Evolutionary conservation across 2,888 invertebrate species (phyloP).

Genomic region (Sarcophaga variegata): DNA sequence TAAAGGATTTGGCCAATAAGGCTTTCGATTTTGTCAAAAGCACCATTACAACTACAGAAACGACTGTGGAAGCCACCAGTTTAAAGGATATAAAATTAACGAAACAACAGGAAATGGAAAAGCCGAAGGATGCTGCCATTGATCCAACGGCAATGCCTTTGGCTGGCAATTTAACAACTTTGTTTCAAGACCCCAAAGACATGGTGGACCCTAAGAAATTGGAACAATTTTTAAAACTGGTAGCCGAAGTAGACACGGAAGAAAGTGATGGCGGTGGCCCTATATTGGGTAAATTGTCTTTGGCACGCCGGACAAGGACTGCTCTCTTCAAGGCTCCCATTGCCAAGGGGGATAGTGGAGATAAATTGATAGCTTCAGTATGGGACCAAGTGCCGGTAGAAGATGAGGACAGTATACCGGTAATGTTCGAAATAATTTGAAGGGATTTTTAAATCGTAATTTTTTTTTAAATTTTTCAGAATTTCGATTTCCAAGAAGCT

Average conservation of each 20-base stretch:
- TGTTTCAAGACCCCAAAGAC: constrained; percentile 81
- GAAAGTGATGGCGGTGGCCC: constrained; percentile 83
- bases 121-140: constrained; percentile 32
- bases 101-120: constrained; percentile 22
- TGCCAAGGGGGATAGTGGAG: constrained; percentile 67
- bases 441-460: not conserved
- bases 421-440: constrained; percentile 52
- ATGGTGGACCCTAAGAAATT: constrained; percentile 81
- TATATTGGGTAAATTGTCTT: constrained; percentile 86
- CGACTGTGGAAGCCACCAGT: constrained; percentile 25
- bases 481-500: constrained; percentile 76
- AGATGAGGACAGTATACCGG: constrained; percentile 71
- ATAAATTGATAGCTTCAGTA: constrained; percentile 73
- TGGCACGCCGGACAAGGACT: constrained; percentile 86
- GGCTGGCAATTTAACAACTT: constrained; percentile 73
- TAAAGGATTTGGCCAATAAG: constrained; percentile 84
- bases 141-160: constrained; percentile 69
- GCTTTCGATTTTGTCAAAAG: constrained; percentile 84
- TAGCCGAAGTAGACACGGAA: constrained; percentile 81
- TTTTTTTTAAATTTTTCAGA: constrained; percentile 61
- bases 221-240: constrained; percentile 80
- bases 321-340: constrained; percentile 81
- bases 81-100: constrained; percentile 36
- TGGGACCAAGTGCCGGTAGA: constrained; percentile 74
- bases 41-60: constrained; percentile 78